These are phyloP conservation scores for Ornithoptera priamus DNA, from an alignment of 2,888 invertebrate genomes.

Conservation along the genomic window DNA sequence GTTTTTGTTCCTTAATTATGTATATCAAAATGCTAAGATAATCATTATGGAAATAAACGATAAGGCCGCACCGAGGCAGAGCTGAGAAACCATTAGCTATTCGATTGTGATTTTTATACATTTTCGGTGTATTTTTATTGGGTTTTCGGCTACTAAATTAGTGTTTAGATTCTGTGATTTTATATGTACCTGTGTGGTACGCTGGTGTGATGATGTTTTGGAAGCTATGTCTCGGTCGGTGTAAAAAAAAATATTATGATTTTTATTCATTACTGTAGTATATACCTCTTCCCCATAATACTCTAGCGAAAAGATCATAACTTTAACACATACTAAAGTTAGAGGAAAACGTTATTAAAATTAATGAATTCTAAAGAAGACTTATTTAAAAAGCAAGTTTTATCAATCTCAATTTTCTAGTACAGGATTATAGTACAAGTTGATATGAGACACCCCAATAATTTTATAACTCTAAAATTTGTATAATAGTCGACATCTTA, in stretches of 20 bases:
- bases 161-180: slow-evolving; percentile 72
- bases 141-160: slow-evolving; percentile 56
- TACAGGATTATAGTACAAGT: too few relatives aligned
- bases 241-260: slow-evolving; percentile 52
- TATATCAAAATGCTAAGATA: slow-evolving; percentile 73
- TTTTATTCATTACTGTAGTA: slow-evolving; percentile 33
- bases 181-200: slow-evolving; percentile 68
- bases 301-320: too few relatives aligned
- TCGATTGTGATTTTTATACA: slow-evolving; percentile 72
- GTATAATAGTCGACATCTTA: too few relatives aligned
- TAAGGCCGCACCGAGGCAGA: slow-evolving; percentile 56
- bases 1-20: slow-evolving; percentile 80
- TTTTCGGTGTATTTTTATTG: slow-evolving; percentile 55
- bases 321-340: too few relatives aligned
- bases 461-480: too few relatives aligned
- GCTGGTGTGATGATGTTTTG: slow-evolving; percentile 49
- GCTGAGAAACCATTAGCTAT: slow-evolving; percentile 61
- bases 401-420: too few relatives aligned
- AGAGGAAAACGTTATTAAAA: too few relatives aligned
- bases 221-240: slow-evolving; percentile 62
- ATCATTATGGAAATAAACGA: slow-evolving; percentile 73
- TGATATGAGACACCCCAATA: too few relatives aligned
- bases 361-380: too few relatives aligned
- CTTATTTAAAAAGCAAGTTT: too few relatives aligned
- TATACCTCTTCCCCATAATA: slow-evolving; percentile 3